Evolutionary conservation across 2,113 vertebrate species (phyloP), one percentile per base, ranked within the genome.

Genomic region (Coracopsis vasa): DNA sequence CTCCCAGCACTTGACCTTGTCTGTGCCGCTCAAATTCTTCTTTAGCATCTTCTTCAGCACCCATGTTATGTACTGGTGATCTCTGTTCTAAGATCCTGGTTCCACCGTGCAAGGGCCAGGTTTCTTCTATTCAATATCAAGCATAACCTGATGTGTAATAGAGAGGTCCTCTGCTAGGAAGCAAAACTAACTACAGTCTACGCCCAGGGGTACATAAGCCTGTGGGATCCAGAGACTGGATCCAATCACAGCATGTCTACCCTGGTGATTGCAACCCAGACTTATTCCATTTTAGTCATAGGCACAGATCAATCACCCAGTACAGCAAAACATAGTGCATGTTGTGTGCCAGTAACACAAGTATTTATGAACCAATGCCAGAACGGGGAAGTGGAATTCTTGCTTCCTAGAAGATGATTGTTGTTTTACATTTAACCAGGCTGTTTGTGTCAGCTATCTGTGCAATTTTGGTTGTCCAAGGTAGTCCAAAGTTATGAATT

Each of bases 41-140:
- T 62, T 39, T 24, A 39, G 41, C 33, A 37, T 37, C 45, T 31
- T 70, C 54, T 66, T 51, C 25, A 53, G 60, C 62, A 67, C 14
- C 35, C 4, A 0, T 5, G 17, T 12, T 31, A 12, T 14, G 9
- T 19, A 47, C 9, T 53, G 31, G 2, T 67, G 21, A 23, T 56
- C 23, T 29, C 37, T 41, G 23, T 37, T 61, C 65, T 53, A 50
- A 71, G 54, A 82, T 23, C 19, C 45, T 42, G 20, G 23, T 47
- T 85, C 44, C 65, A 73, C 1, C 3, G 24, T 33, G 10, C 11
- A 3, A 1, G 10, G 14, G 12, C 12, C 31, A 44, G 41, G 44
- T 67, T 74, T 66, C 19, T 15, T 24, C 42, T 64, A 8, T 29
- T 75, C 10, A n/a, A 3, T 2, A 56, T 53, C 28, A 58, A 79